Percentiles rank a stretch among this genome's conserved stretches.
Evolutionary conservation across 1,140 invertebrate species (phyloP).

Genomic region (Meloidogyne hapla): DNA sequence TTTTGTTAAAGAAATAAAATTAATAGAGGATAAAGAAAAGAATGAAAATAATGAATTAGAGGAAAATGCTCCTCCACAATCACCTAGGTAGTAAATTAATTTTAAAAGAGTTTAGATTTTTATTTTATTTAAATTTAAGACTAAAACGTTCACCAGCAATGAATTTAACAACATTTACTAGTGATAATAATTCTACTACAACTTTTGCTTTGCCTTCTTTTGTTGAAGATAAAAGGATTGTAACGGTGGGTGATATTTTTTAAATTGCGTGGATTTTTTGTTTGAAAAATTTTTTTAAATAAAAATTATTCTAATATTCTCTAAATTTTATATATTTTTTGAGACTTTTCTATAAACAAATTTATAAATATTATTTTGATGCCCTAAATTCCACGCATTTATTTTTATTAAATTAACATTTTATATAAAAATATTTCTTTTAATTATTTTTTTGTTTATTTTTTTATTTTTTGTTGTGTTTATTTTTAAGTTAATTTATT

Average conservation of each 20-base stretch:
- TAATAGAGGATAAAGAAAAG: neutral
- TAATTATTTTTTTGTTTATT: too few relatives aligned
- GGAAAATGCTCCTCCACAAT: neutral
- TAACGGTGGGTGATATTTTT: neutral
- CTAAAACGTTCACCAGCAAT: slow-evolving; percentile 63
- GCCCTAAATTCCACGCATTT: too few relatives aligned
- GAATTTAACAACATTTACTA: slow-evolving; percentile 46
- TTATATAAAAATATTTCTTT: too few relatives aligned
- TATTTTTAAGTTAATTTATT: too few relatives aligned
- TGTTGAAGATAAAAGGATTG: neutral
- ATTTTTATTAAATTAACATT: too few relatives aligned
- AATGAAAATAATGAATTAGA: neutral
- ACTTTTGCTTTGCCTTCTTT: neutral
- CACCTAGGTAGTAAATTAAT: neutral
- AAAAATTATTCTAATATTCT: too few relatives aligned
- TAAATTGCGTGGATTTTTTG: neutral
- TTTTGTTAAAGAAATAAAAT: neutral
- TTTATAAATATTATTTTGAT: too few relatives aligned
- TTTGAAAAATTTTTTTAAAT: too few relatives aligned
- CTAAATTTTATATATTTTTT: too few relatives aligned
- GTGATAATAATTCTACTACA: neutral
- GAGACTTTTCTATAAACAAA: too few relatives aligned
- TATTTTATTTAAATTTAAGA: slow-evolving; percentile 38
- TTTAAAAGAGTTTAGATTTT: slow-evolving; percentile 3
- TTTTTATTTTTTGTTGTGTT: too few relatives aligned